Evolutionary conservation across 2,797 vertebrate genomes (phyloP).

Genomic region (Dendrocincla fuliginosa): DNA sequence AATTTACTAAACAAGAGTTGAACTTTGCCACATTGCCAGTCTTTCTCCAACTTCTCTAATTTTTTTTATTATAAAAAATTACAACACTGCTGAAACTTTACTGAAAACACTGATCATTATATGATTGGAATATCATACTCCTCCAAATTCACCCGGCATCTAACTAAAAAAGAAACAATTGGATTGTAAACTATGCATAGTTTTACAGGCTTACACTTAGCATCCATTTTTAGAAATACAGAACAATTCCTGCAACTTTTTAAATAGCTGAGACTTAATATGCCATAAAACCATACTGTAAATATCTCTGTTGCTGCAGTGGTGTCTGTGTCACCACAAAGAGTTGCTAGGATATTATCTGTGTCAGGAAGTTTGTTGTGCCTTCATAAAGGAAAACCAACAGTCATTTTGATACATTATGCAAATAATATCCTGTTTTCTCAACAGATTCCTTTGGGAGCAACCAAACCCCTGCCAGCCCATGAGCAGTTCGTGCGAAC

Average conservation of each 20-base stretch:
- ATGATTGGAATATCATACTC: not conserved
- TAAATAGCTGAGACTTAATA: conserved; percentile 17
- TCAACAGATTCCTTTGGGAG: conserved; percentile 29
- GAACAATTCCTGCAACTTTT: conserved; percentile 20
- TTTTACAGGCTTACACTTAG: not conserved
- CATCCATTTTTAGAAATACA: conserved; percentile 44
- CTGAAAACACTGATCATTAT: not conserved
- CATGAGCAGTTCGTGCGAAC: not conserved
- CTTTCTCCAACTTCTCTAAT: not conserved
- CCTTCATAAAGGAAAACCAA: conserved; percentile 51
- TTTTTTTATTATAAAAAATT: not conserved
- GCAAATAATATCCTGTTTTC: conserved; percentile 23
- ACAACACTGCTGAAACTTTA: not conserved
- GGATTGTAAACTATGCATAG: not conserved
- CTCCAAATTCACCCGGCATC: not conserved
- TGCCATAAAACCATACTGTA: conserved; percentile 45
- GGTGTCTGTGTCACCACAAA: conserved; percentile 32
- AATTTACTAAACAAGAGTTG: not conserved
- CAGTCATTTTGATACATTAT: conserved; percentile 28
- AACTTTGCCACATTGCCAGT: not conserved
- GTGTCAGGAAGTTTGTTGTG: conserved; percentile 41
- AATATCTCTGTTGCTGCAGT: conserved; percentile 61
- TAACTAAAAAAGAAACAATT: not conserved
- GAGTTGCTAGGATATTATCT: conserved; percentile 74
- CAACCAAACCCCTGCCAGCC: not conserved